Evolutionary conservation across 1,140 invertebrate species (phyloP).

Genomic region (Procambarus virginalis): DNA sequence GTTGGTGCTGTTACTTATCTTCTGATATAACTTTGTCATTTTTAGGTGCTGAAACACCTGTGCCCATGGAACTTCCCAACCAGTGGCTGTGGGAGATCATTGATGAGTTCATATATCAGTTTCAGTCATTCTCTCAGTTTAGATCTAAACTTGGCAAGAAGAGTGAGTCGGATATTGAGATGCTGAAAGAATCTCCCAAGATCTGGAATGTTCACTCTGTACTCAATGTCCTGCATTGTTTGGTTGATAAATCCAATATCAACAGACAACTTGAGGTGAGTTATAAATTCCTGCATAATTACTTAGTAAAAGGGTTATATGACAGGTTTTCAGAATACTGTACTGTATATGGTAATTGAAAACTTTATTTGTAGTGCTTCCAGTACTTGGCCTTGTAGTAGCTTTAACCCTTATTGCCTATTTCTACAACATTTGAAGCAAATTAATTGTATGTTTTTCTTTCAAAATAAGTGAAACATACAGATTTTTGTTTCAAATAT

Average conservation of each 20-base stretch:
- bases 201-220: slow-evolving; percentile 99
- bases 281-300: background rate
- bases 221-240: slow-evolving; percentile 96
- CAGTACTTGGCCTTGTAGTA: no score
- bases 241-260: slow-evolving; percentile 99
- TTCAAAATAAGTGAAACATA: no score
- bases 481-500: no score
- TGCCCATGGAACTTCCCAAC: slow-evolving; percentile 94
- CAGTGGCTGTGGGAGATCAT: slow-evolving; percentile 99
- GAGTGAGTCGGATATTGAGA: slow-evolving; percentile 86
- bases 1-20: no score
- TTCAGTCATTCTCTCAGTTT: slow-evolving; percentile 96
- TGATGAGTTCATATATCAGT: slow-evolving; percentile 92
- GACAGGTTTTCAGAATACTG: no score
- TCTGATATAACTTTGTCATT: slow-evolving; percentile 13
- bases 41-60: slow-evolving; percentile 87
- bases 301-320: background rate
- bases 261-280: slow-evolving; percentile 94
- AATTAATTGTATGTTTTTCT: no score
- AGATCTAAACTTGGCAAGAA: slow-evolving; percentile 90
- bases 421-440: no score
- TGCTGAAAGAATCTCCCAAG: slow-evolving; percentile 87
- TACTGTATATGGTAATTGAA: no score
- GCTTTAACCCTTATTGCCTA: no score
- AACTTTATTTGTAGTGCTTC: no score